phyloP scores from a whole-genome alignment of 2,888 invertebrate genomes.

The Melolontha melolontha region DNA sequence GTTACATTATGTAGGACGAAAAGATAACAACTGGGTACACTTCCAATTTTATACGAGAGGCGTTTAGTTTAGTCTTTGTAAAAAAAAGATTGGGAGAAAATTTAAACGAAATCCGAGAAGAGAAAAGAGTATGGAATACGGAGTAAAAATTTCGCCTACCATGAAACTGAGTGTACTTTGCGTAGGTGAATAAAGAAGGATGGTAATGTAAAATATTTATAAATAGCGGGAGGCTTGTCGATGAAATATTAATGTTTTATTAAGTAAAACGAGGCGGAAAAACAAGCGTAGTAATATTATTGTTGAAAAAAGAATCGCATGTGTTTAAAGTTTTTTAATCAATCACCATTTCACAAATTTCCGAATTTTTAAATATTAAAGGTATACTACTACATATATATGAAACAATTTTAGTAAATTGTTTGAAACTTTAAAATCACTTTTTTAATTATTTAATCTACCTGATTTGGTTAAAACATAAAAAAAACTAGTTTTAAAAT shows the following conservation, averaged over 20 bases:
- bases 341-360: too few relatives aligned
- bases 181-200: too few relatives aligned
- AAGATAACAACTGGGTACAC: constrained; percentile 3
- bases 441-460: too few relatives aligned
- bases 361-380: too few relatives aligned
- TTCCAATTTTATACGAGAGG: neutral
- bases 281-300: neutral
- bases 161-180: neutral
- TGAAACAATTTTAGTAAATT: too few relatives aligned
- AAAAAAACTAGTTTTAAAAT: too few relatives aligned
- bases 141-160: neutral
- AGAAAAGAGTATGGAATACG: neutral
- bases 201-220: constrained; percentile 5
- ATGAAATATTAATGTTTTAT: constrained; percentile 29
- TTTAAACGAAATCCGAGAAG: neutral
- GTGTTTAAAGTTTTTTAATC: neutral
- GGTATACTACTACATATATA: too few relatives aligned
- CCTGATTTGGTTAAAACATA: too few relatives aligned
- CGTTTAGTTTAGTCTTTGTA: constrained; percentile 4
- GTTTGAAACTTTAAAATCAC: too few relatives aligned
- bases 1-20: neutral
- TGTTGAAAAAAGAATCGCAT: constrained; percentile 8
- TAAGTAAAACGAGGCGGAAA: constrained; percentile 13
- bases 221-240: constrained; percentile 14
- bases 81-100: constrained; percentile 3